Percentiles rank a stretch among this genome's conserved stretches.
These are phyloP conservation scores for Drosophila anomalata DNA, from an alignment of 2,888 invertebrate genomes.

Conservation along the genomic window DNA sequence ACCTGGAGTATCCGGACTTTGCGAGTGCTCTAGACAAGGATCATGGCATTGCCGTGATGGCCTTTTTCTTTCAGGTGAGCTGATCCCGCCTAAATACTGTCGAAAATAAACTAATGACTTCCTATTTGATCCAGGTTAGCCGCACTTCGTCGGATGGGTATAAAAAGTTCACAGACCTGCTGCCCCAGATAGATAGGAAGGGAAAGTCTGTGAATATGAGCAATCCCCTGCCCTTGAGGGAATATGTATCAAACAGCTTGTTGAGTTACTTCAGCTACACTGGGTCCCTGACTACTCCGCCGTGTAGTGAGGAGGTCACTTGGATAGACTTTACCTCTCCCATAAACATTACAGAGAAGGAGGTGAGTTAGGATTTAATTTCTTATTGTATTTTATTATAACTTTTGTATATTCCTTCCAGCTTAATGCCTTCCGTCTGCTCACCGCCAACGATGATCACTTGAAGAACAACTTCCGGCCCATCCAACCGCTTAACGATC, in stretches of 20 bases:
- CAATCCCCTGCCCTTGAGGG: slow-evolving; percentile 85
- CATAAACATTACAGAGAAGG: slow-evolving; percentile 87
- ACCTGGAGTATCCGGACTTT: slow-evolving; percentile 87
- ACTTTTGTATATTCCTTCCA: slow-evolving; percentile 82
- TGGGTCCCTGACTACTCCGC: slow-evolving; percentile 94
- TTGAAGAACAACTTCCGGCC: slow-evolving; percentile 93
- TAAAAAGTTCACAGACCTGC: slow-evolving; percentile 86
- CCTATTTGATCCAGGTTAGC: slow-evolving; percentile 51
- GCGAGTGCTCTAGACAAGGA: slow-evolving; percentile 87
- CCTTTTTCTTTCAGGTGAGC: slow-evolving; percentile 90
- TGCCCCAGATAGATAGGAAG: slow-evolving; percentile 71
- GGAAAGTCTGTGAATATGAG: slow-evolving; percentile 85
- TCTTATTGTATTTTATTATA: not conserved
- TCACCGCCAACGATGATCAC: slow-evolving; percentile 87
- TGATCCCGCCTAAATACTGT: not conserved
- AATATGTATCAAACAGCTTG: slow-evolving; percentile 85
- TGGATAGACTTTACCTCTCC: slow-evolving; percentile 93
- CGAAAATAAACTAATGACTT: not conserved
- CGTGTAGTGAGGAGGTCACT: slow-evolving; percentile 92
- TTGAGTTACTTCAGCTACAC: slow-evolving; percentile 91
- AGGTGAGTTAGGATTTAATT: slow-evolving; percentile 84
- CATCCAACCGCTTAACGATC: slow-evolving; percentile 90
- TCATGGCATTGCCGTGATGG: slow-evolving; percentile 91
- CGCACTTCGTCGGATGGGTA: slow-evolving; percentile 84
- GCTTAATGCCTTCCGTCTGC: slow-evolving; percentile 89